Evolutionary conservation across 2,888 invertebrate genomes (phyloP).

Genomic region (Hetaerina titia): DNA sequence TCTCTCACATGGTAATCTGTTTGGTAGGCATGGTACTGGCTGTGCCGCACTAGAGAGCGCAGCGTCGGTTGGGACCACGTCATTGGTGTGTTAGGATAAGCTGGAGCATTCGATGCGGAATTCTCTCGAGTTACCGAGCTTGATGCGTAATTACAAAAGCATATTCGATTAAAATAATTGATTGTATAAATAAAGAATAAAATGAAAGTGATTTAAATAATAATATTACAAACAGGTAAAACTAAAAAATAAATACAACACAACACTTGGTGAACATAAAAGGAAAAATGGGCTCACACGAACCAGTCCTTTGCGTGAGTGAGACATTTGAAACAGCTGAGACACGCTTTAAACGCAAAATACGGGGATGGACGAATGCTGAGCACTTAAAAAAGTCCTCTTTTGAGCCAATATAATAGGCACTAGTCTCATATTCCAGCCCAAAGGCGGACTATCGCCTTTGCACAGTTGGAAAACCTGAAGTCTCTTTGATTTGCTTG

Average conservation of each 20-base stretch:
- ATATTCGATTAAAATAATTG: background rate
- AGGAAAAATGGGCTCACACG: background rate
- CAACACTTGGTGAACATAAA: background rate
- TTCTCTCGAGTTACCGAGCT: background rate
- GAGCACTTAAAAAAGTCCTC: background rate
- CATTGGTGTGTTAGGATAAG: background rate
- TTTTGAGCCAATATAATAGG: background rate
- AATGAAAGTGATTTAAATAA: background rate
- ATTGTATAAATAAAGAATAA: conserved; percentile 18
- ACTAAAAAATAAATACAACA: background rate
- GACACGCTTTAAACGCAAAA: background rate
- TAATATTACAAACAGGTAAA: background rate
- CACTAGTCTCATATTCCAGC: background rate
- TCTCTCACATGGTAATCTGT: background rate
- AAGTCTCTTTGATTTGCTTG: background rate
- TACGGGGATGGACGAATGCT: background rate
- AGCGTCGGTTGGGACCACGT: background rate
- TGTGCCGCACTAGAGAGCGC: too few species aligned
- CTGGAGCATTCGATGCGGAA: background rate
- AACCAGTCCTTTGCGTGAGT: background rate
- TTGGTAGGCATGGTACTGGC: background rate
- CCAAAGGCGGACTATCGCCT: background rate
- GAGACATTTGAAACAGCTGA: background rate
- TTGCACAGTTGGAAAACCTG: background rate
- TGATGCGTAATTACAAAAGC: conserved; percentile 66